phyloP scores from a whole-genome alignment of 2,888 invertebrate genomes.

The Campoletis raptor region DNA sequence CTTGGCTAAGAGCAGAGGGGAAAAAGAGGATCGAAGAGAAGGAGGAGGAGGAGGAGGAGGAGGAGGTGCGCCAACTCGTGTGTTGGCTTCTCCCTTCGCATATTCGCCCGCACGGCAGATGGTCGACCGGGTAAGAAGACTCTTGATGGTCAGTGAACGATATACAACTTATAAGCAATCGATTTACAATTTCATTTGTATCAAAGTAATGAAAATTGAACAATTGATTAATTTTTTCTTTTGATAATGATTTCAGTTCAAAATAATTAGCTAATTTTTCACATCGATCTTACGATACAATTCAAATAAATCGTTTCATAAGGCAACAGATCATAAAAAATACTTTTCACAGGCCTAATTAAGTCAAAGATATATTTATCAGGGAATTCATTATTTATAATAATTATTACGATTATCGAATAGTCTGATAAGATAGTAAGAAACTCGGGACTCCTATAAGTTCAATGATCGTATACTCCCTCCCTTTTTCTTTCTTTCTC shows the following conservation, averaged over 20 bases:
- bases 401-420: conserved; percentile 23
- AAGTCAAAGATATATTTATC: not conserved
- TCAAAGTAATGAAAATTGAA: not conserved
- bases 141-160: conserved; percentile 55
- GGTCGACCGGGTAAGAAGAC: conserved; percentile 44
- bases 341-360: not conserved
- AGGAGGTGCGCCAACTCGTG: conserved; percentile 30
- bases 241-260: not conserved
- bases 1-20: conserved; percentile 39
- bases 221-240: not conserved
- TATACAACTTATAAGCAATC: conserved; percentile 31
- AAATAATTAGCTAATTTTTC: not conserved
- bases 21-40: conserved; percentile 8
- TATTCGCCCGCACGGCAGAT: conserved; percentile 62
- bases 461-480: conserved; percentile 34
- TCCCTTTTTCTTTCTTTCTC: not conserved
- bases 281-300: not conserved
- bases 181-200: not conserved
- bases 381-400: not conserved
- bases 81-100: conserved; percentile 68
- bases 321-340: not conserved
- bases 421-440: not conserved
- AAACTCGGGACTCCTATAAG: conserved; percentile 21
- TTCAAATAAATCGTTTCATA: not conserved
- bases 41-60: conserved; percentile 5